These are phyloP conservation scores for Congeria kusceri DNA, from an alignment of 2,888 invertebrate genomes.

Conservation along the genomic window DNA sequence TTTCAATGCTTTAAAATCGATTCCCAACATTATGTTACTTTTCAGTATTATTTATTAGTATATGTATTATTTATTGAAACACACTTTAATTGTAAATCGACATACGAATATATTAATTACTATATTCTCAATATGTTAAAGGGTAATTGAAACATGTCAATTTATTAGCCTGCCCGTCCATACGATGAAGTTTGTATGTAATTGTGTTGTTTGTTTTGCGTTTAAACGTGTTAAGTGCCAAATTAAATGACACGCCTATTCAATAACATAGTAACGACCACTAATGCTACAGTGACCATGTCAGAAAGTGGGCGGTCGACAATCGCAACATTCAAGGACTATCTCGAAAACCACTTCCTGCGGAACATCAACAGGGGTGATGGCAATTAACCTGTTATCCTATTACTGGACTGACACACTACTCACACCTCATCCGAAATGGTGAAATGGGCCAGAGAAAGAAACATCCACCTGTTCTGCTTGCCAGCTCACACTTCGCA, in stretches of 20 bases:
- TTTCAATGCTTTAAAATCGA: no score
- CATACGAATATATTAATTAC: no score
- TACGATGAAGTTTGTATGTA: no score
- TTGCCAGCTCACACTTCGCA: conserved; percentile 1
- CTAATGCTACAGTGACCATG: conserved; percentile 17
- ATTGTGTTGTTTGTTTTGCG: no score
- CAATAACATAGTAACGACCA: conserved; percentile 22
- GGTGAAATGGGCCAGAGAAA: background rate
- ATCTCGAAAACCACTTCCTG: conserved; percentile 36
- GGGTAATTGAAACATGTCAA: no score
- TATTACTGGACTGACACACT: background rate
- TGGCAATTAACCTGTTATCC: background rate
- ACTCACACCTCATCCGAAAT: background rate
- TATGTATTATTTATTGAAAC: no score
- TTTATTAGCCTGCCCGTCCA: no score
- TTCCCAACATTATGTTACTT: no score
- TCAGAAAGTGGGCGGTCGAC: conserved; percentile 39
- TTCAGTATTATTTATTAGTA: no score
- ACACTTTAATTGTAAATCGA: no score
- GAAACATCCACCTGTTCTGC: background rate
- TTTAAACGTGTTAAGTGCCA: no score
- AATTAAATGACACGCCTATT: background rate
- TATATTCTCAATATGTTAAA: no score
- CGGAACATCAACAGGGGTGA: background rate
- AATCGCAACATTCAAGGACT: conserved; percentile 19